These are phyloP conservation scores for Dioctria rufipes DNA, from an alignment of 2,888 invertebrate genomes.

Conservation along the genomic window DNA sequence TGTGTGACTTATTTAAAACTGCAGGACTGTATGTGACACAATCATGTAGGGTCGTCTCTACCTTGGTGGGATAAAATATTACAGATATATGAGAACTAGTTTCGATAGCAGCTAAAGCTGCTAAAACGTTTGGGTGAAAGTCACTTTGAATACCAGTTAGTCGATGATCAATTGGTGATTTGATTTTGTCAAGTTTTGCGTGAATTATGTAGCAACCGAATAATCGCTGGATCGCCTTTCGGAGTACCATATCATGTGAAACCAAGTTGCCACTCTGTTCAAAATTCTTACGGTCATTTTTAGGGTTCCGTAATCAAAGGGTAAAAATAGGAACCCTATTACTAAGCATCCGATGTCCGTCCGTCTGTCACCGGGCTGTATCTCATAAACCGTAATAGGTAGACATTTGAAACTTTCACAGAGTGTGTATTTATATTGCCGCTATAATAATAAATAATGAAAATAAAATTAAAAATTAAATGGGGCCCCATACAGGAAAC, in stretches of 20 bases:
- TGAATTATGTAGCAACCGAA: slow-evolving; percentile 83
- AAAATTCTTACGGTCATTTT: slow-evolving; percentile 30
- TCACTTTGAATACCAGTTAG: slow-evolving; percentile 70
- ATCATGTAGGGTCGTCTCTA: slow-evolving; percentile 84
- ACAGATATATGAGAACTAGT: slow-evolving; percentile 80
- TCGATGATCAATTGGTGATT: slow-evolving; percentile 53
- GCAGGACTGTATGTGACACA: slow-evolving; percentile 92
- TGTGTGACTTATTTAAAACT: slow-evolving; percentile 82
- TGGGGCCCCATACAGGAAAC: too few relatives aligned
- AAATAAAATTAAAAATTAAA: too few relatives aligned
- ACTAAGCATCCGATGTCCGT: too few relatives aligned
- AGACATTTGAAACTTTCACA: too few relatives aligned
- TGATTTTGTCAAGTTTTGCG: slow-evolving; percentile 64
- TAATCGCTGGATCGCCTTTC: slow-evolving; percentile 80
- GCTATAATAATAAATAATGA: too few relatives aligned
- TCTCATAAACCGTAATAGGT: too few relatives aligned
- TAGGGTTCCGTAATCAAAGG: too few relatives aligned
- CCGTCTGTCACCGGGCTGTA: too few relatives aligned
- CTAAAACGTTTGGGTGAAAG: slow-evolving; percentile 82
- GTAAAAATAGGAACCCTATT: too few relatives aligned
- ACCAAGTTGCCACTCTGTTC: slow-evolving; percentile 61
- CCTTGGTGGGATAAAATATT: slow-evolving; percentile 80
- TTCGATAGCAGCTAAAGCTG: slow-evolving; percentile 81
- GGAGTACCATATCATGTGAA: slow-evolving; percentile 67
- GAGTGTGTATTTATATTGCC: too few relatives aligned